Percentiles rank a stretch among this genome's conserved stretches.
Evolutionary conservation across 1,140 invertebrate species (phyloP).

Genomic region (Ooceraea biroi): DNA sequence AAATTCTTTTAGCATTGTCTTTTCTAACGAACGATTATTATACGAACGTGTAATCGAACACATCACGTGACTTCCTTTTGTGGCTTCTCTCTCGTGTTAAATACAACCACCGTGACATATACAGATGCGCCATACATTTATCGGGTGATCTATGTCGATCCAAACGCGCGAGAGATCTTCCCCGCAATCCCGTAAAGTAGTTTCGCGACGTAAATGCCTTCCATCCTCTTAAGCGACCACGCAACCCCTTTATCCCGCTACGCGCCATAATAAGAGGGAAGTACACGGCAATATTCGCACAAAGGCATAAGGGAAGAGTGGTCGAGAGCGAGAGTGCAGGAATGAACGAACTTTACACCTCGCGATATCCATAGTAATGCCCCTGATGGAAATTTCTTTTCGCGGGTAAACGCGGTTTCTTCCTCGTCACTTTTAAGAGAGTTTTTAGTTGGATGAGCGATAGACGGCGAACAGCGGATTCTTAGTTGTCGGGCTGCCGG

Average conservation of each 20-base stretch:
- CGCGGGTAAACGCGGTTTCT: neutral
- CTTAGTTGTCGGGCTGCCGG: neutral
- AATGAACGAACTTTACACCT: conserved; percentile 35
- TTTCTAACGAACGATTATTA: neutral
- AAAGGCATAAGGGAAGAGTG: neutral
- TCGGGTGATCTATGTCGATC: neutral
- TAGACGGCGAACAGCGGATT: neutral
- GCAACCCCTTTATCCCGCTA: conserved; percentile 33
- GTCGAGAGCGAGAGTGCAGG: neutral
- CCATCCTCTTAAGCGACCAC: conserved; percentile 21
- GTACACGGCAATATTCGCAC: conserved; percentile 44
- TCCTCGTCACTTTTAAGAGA: neutral
- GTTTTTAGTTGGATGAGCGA: neutral
- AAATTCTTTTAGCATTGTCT: neutral
- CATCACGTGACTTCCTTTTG: neutral
- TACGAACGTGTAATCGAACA: neutral
- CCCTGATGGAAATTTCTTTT: conserved; percentile 6
- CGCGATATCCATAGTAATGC: conserved; percentile 17
- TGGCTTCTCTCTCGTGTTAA: neutral
- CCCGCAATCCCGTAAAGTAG: conserved; percentile 29
- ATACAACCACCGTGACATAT: neutral
- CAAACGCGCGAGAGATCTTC: conserved; percentile 19
- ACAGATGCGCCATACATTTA: neutral
- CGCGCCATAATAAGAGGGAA: conserved; percentile 39
- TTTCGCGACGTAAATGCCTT: conserved; percentile 27